Conservation (phyloP, 2,797 vertebrate species). For the Crax fasciolata region DNA sequence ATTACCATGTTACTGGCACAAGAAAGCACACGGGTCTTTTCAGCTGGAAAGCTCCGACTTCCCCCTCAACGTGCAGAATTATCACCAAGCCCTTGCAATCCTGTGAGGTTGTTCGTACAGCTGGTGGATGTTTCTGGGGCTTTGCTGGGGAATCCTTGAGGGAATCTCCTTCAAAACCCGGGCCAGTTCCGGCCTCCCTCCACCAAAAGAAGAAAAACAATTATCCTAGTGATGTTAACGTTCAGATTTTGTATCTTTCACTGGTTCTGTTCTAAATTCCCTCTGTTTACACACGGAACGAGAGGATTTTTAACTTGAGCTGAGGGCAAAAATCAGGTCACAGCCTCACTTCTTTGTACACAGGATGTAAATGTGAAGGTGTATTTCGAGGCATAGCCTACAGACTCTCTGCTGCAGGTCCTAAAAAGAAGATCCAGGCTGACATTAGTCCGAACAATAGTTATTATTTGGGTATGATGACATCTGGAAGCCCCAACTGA, state of each 20-base stretch:
- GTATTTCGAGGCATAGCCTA: not conserved
- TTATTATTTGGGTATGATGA: not conserved
- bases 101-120: not conserved
- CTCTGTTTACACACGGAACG: not conserved
- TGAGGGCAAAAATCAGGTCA: not conserved
- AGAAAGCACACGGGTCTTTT: not conserved
- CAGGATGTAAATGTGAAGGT: not conserved
- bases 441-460: not conserved
- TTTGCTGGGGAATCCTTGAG: not conserved
- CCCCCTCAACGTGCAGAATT: not conserved
- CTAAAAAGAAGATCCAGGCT: not conserved
- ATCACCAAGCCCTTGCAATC: not conserved
- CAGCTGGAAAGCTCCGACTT: not conserved
- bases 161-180: not conserved
- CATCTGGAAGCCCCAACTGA: not conserved
- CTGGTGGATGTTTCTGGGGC: not conserved
- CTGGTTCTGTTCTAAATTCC: not conserved
- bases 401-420: not conserved
- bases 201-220: not conserved
- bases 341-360: not conserved
- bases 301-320: not conserved
- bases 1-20: not conserved
- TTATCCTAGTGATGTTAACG: not conserved
- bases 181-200: not conserved
- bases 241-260: not conserved